Evolutionary conservation across 2,888 invertebrate species (phyloP).

Genomic region (Parthenolecanium corni): DNA sequence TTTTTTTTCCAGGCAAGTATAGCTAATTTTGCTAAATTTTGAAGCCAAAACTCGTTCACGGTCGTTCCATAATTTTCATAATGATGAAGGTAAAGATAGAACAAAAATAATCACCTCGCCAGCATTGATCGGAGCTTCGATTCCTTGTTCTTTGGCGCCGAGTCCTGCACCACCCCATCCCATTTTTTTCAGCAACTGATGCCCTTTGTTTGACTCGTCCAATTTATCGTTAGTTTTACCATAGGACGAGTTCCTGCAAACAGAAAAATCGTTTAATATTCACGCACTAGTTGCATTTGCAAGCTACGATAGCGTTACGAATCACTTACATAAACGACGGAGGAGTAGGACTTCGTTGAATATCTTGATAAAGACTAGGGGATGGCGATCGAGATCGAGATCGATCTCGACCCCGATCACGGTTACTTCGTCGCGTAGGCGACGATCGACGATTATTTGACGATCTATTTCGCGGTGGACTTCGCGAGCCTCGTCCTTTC

Average conservation of each 20-base stretch:
- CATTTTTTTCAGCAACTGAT: slow-evolving; percentile 94
- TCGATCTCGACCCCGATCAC: slow-evolving; percentile 41
- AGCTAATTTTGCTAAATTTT: too few species aligned
- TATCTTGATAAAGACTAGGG: slow-evolving; percentile 36
- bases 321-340: slow-evolving; percentile 61
- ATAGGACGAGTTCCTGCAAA: slow-evolving; percentile 37
- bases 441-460: slow-evolving; percentile 30
- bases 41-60: too few species aligned
- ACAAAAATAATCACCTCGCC: slow-evolving; percentile 54
- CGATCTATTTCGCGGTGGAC: slow-evolving; percentile 31
- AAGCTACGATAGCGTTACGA: too few species aligned
- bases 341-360: slow-evolving; percentile 48
- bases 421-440: slow-evolving; percentile 27
- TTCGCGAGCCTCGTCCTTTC: slow-evolving; percentile 33
- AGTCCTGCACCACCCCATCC: slow-evolving; percentile 94
- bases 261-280: not conserved
- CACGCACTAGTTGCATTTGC: not conserved
- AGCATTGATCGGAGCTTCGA: slow-evolving; percentile 84
- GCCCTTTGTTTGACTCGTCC: slow-evolving; percentile 88
- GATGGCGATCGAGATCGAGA: slow-evolving; percentile 43
- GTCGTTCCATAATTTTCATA: too few species aligned
- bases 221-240: slow-evolving; percentile 50
- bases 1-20: too few species aligned
- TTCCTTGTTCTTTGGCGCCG: slow-evolving; percentile 90
- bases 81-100: too few species aligned